A percentile compares a stretch with the other conserved stretches of the same genome.
These are phyloP conservation scores for Loris lydekkerianus DNA, from an alignment of 2,797 vertebrate species.

Conservation along the genomic window DNA sequence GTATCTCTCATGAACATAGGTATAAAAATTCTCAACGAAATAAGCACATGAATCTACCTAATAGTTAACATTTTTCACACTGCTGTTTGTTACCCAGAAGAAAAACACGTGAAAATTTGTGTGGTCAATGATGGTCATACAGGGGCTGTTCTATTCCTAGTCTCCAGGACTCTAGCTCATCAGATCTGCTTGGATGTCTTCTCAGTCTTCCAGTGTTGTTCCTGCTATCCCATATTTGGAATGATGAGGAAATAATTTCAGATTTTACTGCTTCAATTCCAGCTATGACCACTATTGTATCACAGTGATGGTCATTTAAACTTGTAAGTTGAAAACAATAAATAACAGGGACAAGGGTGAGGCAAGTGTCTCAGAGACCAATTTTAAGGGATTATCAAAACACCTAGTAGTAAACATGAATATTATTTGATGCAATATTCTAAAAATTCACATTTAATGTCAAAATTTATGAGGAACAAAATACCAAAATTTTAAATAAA, in stretches of 20 bases:
- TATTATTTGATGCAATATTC: slow-evolving; percentile 13
- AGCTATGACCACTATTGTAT: neutral
- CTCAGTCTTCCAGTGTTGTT: neutral
- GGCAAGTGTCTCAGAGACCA: neutral
- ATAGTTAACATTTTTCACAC: slow-evolving; percentile 83
- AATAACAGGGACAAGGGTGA: neutral
- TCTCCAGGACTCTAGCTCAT: neutral
- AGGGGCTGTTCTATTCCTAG: neutral
- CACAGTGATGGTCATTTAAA: neutral
- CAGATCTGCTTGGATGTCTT: neutral
- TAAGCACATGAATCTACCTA: neutral
- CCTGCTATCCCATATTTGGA: neutral
- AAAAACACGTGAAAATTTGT: slow-evolving; percentile 75
- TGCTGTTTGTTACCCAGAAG: neutral
- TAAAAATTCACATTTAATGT: slow-evolving; percentile 21
- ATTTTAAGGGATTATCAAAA: slow-evolving; percentile 17
- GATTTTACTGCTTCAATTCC: slow-evolving; percentile 8
- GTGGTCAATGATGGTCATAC: neutral
- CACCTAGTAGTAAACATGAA: slow-evolving; percentile 28
- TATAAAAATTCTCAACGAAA: slow-evolving; percentile 55
- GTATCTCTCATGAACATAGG: neutral
- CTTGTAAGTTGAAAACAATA: slow-evolving; percentile 26
- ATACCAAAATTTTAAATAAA: slow-evolving; percentile 40
- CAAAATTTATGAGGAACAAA: slow-evolving; percentile 4
- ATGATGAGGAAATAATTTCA: neutral